phyloP scores from a whole-genome alignment of 2,888 invertebrate genomes.

The Leptogaster cylindrica region DNA sequence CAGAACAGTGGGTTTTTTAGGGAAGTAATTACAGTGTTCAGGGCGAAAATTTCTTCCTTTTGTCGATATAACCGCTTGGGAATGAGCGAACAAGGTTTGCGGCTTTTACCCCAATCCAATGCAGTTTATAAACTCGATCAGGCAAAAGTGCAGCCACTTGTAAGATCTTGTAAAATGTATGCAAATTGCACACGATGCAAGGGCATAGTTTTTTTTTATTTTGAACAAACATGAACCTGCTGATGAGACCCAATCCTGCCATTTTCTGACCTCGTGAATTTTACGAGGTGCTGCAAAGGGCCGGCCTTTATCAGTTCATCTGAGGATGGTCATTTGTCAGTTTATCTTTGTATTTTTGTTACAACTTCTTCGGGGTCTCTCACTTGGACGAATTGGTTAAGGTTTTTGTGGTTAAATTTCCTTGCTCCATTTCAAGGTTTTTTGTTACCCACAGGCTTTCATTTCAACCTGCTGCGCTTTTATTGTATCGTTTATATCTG shows the following conservation, averaged over 20 bases:
- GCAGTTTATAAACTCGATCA: no score
- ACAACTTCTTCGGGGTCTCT: constrained; percentile 15
- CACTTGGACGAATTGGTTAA: constrained; percentile 14
- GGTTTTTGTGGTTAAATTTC: constrained; percentile 15
- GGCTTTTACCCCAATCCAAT: no score
- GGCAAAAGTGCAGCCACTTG: no score
- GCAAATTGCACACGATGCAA: no score
- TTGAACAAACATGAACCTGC: no score
- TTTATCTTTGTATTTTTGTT: constrained; percentile 24
- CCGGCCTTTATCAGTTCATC: constrained; percentile 18
- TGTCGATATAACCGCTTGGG: background rate
- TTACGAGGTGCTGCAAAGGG: constrained; percentile 13
- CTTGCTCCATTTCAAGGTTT: constrained; percentile 13
- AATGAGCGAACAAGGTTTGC: constrained; percentile 15
- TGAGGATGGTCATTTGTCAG: constrained; percentile 21
- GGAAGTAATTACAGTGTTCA: constrained; percentile 24
- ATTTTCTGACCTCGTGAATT: background rate
- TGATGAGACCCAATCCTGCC: background rate
- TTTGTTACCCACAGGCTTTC: constrained; percentile 11
- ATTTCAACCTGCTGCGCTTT: no score
- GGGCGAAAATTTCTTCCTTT: constrained; percentile 16
- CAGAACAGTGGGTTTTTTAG: constrained; percentile 26
- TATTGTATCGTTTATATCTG: no score
- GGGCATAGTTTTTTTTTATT: no score
- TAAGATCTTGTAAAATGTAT: no score